Conservation (phyloP, 2,888 invertebrate species). For the Nowickia ferox region DNA sequence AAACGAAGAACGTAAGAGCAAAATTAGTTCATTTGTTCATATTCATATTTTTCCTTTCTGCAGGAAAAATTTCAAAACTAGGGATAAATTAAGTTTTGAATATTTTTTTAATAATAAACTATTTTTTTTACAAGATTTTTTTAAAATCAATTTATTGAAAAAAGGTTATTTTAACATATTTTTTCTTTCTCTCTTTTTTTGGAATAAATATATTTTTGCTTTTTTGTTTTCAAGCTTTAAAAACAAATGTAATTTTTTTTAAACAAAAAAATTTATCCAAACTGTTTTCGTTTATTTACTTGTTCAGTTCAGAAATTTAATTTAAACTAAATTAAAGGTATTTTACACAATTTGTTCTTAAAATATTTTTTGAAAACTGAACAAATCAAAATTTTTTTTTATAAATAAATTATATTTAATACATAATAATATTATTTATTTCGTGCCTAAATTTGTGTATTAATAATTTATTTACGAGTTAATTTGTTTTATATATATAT, state of each 20-base stretch:
- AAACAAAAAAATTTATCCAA: slow-evolving; percentile 33
- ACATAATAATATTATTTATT: slow-evolving; percentile 65
- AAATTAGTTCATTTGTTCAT: too few relatives aligned
- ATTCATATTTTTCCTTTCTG: too few relatives aligned
- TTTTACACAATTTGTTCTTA: slow-evolving; percentile 61
- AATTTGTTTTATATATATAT: slow-evolving; percentile 7
- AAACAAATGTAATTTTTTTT: slow-evolving; percentile 44
- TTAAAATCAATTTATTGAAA: slow-evolving; percentile 71
- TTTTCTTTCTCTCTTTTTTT: slow-evolving; percentile 29
- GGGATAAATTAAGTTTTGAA: too few relatives aligned
- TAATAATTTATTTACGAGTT: slow-evolving; percentile 55
- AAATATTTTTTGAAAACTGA: slow-evolving; percentile 17
- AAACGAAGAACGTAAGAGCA: too few relatives aligned
- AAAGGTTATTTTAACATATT: slow-evolving; percentile 70
- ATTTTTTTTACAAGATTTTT: slow-evolving; percentile 57
- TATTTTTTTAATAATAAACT: neutral
- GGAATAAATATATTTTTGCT: slow-evolving; percentile 64
- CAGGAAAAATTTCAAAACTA: too few relatives aligned
- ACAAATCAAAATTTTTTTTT: slow-evolving; percentile 16
- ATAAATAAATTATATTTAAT: slow-evolving; percentile 54
- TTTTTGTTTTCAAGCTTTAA: slow-evolving; percentile 53
- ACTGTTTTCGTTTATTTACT: neutral
- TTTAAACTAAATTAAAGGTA: slow-evolving; percentile 45
- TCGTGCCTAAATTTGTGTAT: slow-evolving; percentile 72
- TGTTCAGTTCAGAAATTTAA: too few relatives aligned